Conservation (phyloP, 2,888 invertebrate genomes). For the Palloptera scutellata region DNA sequence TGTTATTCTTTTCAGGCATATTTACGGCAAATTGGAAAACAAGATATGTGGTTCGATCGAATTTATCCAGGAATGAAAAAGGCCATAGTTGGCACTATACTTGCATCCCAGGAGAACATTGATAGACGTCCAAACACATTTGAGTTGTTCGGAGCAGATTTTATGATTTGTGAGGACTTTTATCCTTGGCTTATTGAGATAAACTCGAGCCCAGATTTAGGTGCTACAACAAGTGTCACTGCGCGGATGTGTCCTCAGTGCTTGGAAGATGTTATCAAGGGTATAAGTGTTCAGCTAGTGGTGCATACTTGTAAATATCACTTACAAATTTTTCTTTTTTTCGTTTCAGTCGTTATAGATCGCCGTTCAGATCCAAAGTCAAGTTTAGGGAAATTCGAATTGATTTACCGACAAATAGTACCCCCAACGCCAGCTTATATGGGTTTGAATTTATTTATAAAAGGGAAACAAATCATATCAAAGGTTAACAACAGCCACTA, state of each 20-base stretch:
- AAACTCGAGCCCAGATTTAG: conserved; percentile 92
- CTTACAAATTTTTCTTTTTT: background rate
- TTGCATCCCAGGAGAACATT: conserved; percentile 88
- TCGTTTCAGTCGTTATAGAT: conserved; percentile 78
- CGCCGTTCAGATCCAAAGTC: conserved; percentile 75
- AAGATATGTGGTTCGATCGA: conserved; percentile 80
- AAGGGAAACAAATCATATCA: conserved; percentile 60
- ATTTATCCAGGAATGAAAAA: conserved; percentile 89
- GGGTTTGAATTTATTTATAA: conserved; percentile 66
- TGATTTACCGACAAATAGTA: conserved; percentile 79
- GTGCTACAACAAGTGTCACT: conserved; percentile 89
- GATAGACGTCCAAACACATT: conserved; percentile 82
- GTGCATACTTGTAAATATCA: too few relatives aligned
- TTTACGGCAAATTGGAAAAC: conserved; percentile 71
- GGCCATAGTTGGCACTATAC: conserved; percentile 77
- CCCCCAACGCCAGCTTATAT: conserved; percentile 84
- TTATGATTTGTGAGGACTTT: conserved; percentile 88
- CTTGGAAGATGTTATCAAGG: conserved; percentile 90
- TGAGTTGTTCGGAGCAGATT: conserved; percentile 94
- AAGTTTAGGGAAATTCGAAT: conserved; percentile 82
- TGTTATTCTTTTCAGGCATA: conserved; percentile 77
- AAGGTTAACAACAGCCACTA: conserved; percentile 48
- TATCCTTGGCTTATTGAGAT: conserved; percentile 94
- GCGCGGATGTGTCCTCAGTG: conserved; percentile 86
- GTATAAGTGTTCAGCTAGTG: conserved; percentile 63